Evolutionary conservation across 2,113 vertebrate genomes (phyloP), one percentile per base, ranked within the genome.

Genomic region (Phaethornis superciliosus): DNA sequence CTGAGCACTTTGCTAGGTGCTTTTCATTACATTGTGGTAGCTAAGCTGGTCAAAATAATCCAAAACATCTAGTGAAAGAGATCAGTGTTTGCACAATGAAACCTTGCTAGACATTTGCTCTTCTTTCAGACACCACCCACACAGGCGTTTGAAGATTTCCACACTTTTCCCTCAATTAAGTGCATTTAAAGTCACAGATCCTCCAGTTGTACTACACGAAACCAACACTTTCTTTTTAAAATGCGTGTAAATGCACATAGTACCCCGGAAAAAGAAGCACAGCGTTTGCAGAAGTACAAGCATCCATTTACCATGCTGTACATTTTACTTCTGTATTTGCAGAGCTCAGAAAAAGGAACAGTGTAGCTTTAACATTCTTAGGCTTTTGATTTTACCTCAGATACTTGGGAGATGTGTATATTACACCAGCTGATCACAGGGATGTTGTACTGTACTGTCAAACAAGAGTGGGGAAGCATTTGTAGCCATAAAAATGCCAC

Each of bases 281-380:
- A 11, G 9, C 1, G 1, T 42, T 87, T 87, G 94, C 94, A 95
- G 92, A 92, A 94, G 89, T 55, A 33, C 88, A 59, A 10, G 7
- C 49, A 10, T 4, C 0, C 23, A 37, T 69, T 89, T 18, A 20
- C 49, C 26, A 30, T 68, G 74, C 9, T 58, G 60, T 5, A 1
- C 60, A 14, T 84, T 86, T 87, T 76, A 76, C 67, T 95, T 92
- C 94, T 94, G 74, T 33, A 21, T 88, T 91, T 79, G 62, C 3
- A 11, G 12, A 51, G 63, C 64, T 67, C 49, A 44, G 42, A n/a
- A 90, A 89, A 81, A 51, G 68, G 75, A 88, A 40, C 7, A 11
- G 42, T 1, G 33, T 33, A 28, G 42, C 47, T 76, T 55, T 37
- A 15, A 22, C 7, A 8, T 17, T 33, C 74, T 17, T 19, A 4